These are phyloP conservation scores for Peromyscus leucopus DNA, from an alignment of 2,113 vertebrate species.

Conservation along the genomic window DNA sequence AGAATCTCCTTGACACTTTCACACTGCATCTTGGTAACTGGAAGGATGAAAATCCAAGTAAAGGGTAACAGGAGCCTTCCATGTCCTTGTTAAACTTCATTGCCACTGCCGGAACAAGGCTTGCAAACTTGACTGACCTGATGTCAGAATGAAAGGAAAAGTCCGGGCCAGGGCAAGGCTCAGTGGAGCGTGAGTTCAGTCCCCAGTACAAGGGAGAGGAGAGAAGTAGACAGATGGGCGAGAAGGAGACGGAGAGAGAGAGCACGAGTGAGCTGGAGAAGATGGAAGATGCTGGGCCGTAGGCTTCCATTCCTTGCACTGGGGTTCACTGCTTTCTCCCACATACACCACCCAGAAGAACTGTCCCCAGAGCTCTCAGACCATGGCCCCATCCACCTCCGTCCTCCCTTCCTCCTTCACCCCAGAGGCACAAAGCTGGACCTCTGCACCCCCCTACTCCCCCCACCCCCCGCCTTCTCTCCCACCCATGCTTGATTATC, in stretches of 20 bases:
- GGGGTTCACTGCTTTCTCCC: accelerated
- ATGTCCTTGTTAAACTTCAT: too few relatives aligned
- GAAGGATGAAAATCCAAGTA: not conserved
- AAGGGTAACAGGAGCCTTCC: not conserved
- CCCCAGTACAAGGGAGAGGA: not conserved
- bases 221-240: not conserved
- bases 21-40: not conserved
- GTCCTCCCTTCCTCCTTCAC: not conserved
- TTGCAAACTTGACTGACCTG: not conserved
- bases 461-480: not conserved
- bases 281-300: not conserved
- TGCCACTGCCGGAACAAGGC: not conserved
- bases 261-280: not conserved
- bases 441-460: not conserved
- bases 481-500: not conserved
- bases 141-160: not conserved
- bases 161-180: not conserved
- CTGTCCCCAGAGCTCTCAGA: not conserved
- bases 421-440: not conserved
- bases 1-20: not conserved
- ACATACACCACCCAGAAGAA: too few relatives aligned
- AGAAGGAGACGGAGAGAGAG: too few relatives aligned
- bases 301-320: not conserved
- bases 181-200: not conserved
- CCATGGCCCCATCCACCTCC: not conserved